These are phyloP conservation scores for Campoplex nolae DNA, from an alignment of 2,888 invertebrate species.

Conservation along the genomic window DNA sequence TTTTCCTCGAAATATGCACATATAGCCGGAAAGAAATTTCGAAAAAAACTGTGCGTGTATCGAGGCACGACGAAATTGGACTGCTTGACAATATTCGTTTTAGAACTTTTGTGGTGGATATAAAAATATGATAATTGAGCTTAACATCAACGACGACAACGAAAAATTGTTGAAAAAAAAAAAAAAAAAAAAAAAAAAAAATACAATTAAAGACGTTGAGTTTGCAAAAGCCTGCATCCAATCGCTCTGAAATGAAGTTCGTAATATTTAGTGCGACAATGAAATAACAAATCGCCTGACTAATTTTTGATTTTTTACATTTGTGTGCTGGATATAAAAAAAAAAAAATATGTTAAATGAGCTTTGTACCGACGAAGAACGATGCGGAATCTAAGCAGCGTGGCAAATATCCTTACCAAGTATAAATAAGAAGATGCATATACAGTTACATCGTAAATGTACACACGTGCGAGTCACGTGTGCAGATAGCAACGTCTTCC, in stretches of 20 bases:
- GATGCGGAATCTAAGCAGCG: background rate
- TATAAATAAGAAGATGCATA: slow-evolving; percentile 33
- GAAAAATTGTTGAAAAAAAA: too few relatives aligned
- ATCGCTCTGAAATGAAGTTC: background rate
- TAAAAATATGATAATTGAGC: too few relatives aligned
- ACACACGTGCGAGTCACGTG: slow-evolving; percentile 60
- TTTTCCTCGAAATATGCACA: too few relatives aligned
- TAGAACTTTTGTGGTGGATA: too few relatives aligned
- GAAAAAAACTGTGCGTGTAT: too few relatives aligned
- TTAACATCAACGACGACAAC: too few relatives aligned
- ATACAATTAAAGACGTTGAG: too few relatives aligned
- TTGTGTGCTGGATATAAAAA: background rate
- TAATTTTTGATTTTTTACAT: background rate
- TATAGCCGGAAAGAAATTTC: too few relatives aligned
- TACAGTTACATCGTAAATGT: slow-evolving; percentile 52
- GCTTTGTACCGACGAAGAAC: background rate
- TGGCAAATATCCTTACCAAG: slow-evolving; percentile 18
- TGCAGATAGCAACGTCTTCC: slow-evolving; percentile 51
- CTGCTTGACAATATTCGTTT: too few relatives aligned
- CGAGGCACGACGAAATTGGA: too few relatives aligned
- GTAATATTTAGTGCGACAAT: background rate
- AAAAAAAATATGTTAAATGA: background rate
- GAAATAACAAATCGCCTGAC: background rate
- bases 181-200: too few relatives aligned
- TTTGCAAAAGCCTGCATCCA: too few relatives aligned